phyloP scores from a whole-genome alignment of 1,140 invertebrate species.

The Myzus persicae region DNA sequence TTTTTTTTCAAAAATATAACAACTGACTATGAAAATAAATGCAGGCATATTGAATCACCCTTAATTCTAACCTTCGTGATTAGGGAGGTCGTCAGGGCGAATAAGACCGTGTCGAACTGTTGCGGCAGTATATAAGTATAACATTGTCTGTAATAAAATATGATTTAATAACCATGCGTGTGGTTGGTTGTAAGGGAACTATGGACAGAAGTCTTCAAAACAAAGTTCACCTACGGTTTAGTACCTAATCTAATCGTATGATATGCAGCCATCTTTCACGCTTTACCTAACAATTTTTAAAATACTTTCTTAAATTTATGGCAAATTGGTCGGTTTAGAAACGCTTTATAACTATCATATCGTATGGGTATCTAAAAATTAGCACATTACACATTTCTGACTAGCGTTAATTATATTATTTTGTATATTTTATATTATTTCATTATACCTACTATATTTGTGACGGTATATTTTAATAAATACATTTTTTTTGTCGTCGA shows the following conservation, averaged over 20 bases:
- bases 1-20: not conserved
- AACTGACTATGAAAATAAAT: not conserved
- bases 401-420: too few species aligned
- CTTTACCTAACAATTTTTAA: not conserved
- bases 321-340: not conserved
- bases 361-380: not conserved
- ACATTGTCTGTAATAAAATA: not conserved
- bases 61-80: not conserved
- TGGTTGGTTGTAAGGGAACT: too few species aligned
- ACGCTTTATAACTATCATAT: not conserved
- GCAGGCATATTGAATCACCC: not conserved
- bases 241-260: not conserved
- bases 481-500: not conserved
- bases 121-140: not conserved
- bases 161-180: not conserved
- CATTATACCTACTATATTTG: not conserved
- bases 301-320: not conserved
- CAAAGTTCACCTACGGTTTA: not conserved
- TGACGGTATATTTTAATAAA: not conserved
- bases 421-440: not conserved
- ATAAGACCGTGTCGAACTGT: not conserved
- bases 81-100: too few species aligned
- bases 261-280: not conserved
- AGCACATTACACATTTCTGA: too few species aligned
- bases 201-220: not conserved